These are phyloP conservation scores for Lepidurus couesii DNA, from an alignment of 1,140 invertebrate species.

Conservation along the genomic window DNA sequence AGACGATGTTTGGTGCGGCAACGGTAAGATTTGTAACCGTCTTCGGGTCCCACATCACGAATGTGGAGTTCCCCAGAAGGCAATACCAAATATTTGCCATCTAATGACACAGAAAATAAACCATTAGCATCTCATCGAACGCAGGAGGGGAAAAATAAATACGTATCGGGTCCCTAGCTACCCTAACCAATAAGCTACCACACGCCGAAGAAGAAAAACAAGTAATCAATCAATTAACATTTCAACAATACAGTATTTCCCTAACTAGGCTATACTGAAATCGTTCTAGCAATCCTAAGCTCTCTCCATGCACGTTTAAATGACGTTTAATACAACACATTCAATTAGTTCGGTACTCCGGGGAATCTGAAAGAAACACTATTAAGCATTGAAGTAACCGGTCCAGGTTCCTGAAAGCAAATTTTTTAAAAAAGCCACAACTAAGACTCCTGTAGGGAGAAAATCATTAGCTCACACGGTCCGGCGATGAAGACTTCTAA, in stretches of 20 bases:
- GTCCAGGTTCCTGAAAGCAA: too few relatives aligned
- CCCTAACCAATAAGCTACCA: conserved; percentile 11
- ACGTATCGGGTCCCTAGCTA: conserved; percentile 28
- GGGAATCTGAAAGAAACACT: too few relatives aligned
- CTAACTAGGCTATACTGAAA: background rate
- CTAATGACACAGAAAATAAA: conserved; percentile 47
- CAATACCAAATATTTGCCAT: conserved; percentile 87
- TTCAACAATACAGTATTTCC: background rate
- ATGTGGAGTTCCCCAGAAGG: conserved; percentile 91
- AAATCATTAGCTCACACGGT: background rate
- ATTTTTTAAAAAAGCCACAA: background rate
- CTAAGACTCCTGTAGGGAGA: background rate
- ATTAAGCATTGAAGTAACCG: too few relatives aligned
- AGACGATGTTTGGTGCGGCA: conserved; percentile 89
- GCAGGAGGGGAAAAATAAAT: conserved; percentile 22
- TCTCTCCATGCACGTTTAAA: background rate
- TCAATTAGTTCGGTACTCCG: too few relatives aligned
- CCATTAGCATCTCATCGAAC: background rate
- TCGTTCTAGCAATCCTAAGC: background rate
- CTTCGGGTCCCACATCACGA: conserved; percentile 83
- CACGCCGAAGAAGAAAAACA: conserved; percentile 20
- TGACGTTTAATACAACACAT: too few relatives aligned
- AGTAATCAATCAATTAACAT: background rate
- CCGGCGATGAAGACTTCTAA: background rate
- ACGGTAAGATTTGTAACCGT: conserved; percentile 78